Evolutionary conservation across 2,797 vertebrate species (phyloP).

Genomic region (Hephaestus fuliginosus): DNA sequence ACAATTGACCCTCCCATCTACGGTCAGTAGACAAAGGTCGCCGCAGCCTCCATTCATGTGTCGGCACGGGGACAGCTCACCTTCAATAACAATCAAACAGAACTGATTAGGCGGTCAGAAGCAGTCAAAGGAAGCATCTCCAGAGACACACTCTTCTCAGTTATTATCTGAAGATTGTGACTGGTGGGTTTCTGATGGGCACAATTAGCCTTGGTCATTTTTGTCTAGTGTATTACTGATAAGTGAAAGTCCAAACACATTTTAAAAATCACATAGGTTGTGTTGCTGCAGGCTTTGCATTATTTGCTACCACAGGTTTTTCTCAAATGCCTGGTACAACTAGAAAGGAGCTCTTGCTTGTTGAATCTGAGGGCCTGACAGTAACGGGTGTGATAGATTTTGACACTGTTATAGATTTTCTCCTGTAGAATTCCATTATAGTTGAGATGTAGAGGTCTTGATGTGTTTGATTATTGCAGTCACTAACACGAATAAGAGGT

Average conservation of each 20-base stretch:
- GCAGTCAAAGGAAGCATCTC: not conserved
- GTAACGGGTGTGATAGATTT: not conserved
- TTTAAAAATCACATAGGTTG: not conserved
- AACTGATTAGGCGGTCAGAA: constrained; percentile 20
- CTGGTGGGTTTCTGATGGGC: not conserved
- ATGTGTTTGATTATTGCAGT: not conserved
- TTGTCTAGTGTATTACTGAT: not conserved
- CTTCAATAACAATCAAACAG: constrained; percentile 79
- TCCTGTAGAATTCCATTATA: constrained; percentile 3
- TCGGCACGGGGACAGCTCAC: constrained; percentile 95
- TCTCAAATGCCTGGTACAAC: not conserved
- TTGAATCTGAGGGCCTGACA: not conserved
- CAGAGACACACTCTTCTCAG: not conserved
- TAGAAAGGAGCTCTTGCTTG: not conserved
- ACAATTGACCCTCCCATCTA: constrained; percentile 94
- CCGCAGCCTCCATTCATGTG: constrained; percentile 95
- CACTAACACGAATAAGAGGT: not conserved
- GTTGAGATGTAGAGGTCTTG: not conserved
- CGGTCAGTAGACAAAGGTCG: constrained; percentile 95
- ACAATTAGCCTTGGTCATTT: not conserved
- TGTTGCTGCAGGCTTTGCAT: not conserved
- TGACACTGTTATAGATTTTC: not conserved
- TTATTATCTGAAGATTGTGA: not conserved
- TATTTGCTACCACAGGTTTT: not conserved
- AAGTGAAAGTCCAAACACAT: constrained; percentile 4